phyloP scores from a whole-genome alignment of 2,113 vertebrate genomes.

The Cettia cetti region DNA sequence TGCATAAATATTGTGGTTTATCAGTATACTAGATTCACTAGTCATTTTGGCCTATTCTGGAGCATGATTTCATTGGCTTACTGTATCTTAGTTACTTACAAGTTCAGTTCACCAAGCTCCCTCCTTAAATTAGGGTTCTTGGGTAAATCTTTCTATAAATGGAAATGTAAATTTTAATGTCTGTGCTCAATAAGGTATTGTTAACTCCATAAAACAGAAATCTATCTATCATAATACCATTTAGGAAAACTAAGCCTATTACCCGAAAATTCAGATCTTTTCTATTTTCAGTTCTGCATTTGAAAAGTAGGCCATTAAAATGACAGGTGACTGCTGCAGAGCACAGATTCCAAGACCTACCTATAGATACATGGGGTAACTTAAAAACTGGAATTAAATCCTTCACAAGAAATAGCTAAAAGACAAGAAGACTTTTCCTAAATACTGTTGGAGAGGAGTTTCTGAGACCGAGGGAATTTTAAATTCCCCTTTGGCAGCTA shows the following conservation, averaged over 20 bases:
- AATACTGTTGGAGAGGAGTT: background rate
- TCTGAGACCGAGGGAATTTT: background rate
- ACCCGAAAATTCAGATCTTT: background rate
- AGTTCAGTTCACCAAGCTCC: background rate
- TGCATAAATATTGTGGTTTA: background rate
- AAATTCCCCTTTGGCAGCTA: background rate
- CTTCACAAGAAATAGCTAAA: background rate
- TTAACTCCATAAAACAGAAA: conserved; percentile 4
- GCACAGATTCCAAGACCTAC: background rate
- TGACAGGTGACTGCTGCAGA: background rate
- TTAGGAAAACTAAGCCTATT: conserved; percentile 30
- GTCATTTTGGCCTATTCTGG: background rate
- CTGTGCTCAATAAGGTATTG: background rate
- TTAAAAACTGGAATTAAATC: background rate
- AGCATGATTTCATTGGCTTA: background rate
- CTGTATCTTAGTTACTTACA: background rate
- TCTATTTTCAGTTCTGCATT: conserved; percentile 4
- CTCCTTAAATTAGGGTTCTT: background rate
- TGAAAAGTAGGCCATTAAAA: conserved; percentile 41
- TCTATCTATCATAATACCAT: background rate
- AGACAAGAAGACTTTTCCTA: background rate
- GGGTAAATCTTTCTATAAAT: background rate
- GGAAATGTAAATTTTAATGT: background rate
- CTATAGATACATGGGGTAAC: background rate
- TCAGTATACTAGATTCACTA: background rate